These are phyloP conservation scores for Creontiades dilutus DNA, from an alignment of 2,888 invertebrate species.

Conservation along the genomic window DNA sequence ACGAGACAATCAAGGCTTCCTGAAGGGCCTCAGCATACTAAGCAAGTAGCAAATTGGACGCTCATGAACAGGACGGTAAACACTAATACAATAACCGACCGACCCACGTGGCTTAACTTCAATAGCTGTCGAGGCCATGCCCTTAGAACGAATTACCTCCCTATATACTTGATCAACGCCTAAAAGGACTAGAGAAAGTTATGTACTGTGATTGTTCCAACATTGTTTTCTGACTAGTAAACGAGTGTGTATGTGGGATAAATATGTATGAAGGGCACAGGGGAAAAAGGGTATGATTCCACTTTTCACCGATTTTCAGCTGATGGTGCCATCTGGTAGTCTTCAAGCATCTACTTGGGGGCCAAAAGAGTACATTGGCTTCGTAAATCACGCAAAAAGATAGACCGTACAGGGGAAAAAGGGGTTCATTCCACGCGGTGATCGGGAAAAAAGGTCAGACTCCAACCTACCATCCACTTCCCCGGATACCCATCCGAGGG, in stretches of 20 bases:
- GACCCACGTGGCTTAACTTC: background rate
- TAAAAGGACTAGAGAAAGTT: too few species aligned
- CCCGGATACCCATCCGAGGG: background rate
- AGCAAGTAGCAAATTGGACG: background rate
- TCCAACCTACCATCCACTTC: background rate
- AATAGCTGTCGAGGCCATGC: background rate
- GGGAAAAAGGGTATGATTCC: too few species aligned
- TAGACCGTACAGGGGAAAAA: constrained; percentile 27
- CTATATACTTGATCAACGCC: too few species aligned
- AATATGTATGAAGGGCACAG: too few species aligned
- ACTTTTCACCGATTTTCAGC: too few species aligned
- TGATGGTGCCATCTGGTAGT: too few species aligned
- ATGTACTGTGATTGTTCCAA: too few species aligned
- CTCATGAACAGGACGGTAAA: background rate
- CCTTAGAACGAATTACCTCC: too few species aligned
- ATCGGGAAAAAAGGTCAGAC: background rate
- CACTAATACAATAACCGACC: background rate
- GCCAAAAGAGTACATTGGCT: too few species aligned
- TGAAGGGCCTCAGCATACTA: background rate
- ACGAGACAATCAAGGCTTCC: constrained; percentile 4
- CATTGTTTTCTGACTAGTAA: too few species aligned
- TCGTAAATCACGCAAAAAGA: background rate
- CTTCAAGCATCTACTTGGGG: too few species aligned
- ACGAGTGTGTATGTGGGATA: too few species aligned
- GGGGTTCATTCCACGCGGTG: constrained; percentile 15